Evolutionary conservation across 2,888 invertebrate species (phyloP).

Genomic region (Rhamnusium bicolor): DNA sequence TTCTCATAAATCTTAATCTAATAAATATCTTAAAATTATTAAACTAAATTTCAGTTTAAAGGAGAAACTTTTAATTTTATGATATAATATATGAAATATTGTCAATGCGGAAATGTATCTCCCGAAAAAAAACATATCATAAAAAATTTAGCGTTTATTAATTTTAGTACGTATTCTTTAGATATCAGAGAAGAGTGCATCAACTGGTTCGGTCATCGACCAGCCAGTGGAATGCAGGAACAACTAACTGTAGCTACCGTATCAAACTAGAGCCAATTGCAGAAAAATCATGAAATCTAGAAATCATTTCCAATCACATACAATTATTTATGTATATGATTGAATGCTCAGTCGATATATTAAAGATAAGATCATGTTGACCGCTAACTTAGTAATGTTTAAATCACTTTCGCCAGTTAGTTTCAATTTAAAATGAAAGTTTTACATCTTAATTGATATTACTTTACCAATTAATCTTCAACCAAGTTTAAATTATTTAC

Average conservation of each 20-base stretch:
- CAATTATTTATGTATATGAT: not conserved
- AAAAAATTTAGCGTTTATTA: not conserved
- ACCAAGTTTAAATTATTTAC: slow-evolving; percentile 24
- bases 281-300: slow-evolving; percentile 29
- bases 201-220: slow-evolving; percentile 55
- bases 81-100: no score
- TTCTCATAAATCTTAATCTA: no score
- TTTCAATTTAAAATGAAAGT: slow-evolving; percentile 43
- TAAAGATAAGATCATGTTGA: not conserved
- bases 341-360: not conserved
- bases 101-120: no score
- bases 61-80: no score
- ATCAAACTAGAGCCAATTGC: slow-evolving; percentile 46
- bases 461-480: slow-evolving; percentile 14
- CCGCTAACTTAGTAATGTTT: slow-evolving; percentile 11
- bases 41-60: no score
- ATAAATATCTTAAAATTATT: no score
- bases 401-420: slow-evolving; percentile 45
- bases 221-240: slow-evolving; percentile 57
- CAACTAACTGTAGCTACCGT: slow-evolving; percentile 56
- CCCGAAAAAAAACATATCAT: not conserved
- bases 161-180: no score
- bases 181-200: slow-evolving; percentile 25
- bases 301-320: not conserved
- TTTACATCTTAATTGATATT: slow-evolving; percentile 32